Evolutionary conservation across 1,140 invertebrate species (phyloP), one percentile per base, ranked within the genome.

Genomic region (Mactra quadrangularis): DNA sequence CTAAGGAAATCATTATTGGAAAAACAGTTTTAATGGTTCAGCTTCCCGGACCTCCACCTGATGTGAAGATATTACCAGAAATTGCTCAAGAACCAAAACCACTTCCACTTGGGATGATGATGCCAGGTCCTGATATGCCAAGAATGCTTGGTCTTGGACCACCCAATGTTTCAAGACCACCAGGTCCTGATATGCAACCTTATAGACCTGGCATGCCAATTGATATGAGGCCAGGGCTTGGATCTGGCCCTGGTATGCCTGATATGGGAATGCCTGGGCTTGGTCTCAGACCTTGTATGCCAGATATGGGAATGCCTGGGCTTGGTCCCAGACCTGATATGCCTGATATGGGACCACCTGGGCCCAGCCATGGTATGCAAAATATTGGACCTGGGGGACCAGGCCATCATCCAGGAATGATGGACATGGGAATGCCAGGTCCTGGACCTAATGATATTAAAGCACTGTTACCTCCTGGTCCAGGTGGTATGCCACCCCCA

Each of bases 21-120:
- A 88, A 95, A 25, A 95, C 95, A 81, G 96, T 96, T 84, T 96
- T 97, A 92, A 97, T 96, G 86, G 95, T 99, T 27, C 94, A 97
- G 41, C 92, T 99, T 3, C 96, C 96, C 0, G 96, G 96, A 0
- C 93, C 98, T 66, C 96, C 97, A 0, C 95, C 95, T 66, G 95
- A 96, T 75, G 94, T 95, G 17, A 93, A 94, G 78, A 92, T 90
- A 9, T 86, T 88, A 9, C 71, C 71, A 25, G 53, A 71, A 31
- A 50, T 82, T 64, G 76, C 35, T 19, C 53, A 59, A 41, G 55
- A 59, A 47, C 47, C 60, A 38, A 35, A 29, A 57, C 79, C 70
- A 22, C 31, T 62, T 19, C 64, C 66, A 35, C 71, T 77, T 17
- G 27, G 57, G 31, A 62, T 60, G 50, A 66, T 75, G 33, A 27